Base-by-base conservation (phyloP, 2,113 vertebrate genomes). In the Emydura subglobosa region DNA sequence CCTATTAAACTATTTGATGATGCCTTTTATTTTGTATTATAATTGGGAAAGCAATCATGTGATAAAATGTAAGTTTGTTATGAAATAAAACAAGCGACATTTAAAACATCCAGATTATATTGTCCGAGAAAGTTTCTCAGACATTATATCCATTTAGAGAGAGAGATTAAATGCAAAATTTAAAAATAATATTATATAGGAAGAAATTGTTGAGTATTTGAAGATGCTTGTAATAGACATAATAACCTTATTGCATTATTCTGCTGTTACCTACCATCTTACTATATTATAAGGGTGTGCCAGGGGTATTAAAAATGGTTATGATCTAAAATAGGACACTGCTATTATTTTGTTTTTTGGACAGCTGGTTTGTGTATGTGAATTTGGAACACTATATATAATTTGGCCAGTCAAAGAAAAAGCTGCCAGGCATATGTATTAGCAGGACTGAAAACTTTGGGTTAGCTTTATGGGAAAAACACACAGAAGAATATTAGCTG, bases 1-100 rank as follows among this genome's bases (percentile, higher is more conserved):
- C 96, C 95, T 98, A 97, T 98, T 98, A 98, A 98, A 97, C 86
- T 97, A 97, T 97, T 98, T 98, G 97, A 98, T 97, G 97, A 97
- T 97, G 93, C 95, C 93, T 98, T 98, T 98, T 98, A 98, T 98
- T 98, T 98, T 98, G 86, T 92, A 92, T 91, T 97, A 97, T 98
- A 98, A 98, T 98, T 98, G 98, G 95, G 93, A 98, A 97, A 96
- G 97, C 96, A 98, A 95, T 98, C 97, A 90, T 98, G 98, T 98
- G 97, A 98, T 98, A 96, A 98, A 98, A 96, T 93, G 76, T 95
- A 97, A 97, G 90, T 98, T 98, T 95, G 87, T 93, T 96, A 89
- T 95, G 93, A 98, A 98, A 97, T 97, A 96, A 96, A 96, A 96
- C 74, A 97, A 96, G 84, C 4, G 12, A 91, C 82, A 87, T 94